Conservation (phyloP, 2,113 vertebrate genomes). For the Oceanodroma tethys region DNA sequence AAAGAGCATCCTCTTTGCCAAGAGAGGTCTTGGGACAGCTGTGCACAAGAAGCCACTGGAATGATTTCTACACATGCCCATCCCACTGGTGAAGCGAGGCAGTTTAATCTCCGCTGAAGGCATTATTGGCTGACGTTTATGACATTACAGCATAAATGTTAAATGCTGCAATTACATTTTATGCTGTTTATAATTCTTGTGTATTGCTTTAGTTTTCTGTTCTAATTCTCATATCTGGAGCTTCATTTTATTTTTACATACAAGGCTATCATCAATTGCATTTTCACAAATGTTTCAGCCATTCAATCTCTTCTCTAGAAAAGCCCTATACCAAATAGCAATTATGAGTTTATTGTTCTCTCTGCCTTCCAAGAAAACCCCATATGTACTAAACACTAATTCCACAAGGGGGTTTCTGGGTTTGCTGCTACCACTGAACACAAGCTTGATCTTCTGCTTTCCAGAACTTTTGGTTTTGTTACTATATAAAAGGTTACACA, state of each 20-base stretch:
- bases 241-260: background rate
- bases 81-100: background rate
- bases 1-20: background rate
- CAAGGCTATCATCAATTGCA: background rate
- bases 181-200: background rate
- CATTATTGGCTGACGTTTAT: background rate
- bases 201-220: background rate
- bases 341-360: background rate
- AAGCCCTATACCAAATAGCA: background rate
- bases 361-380: background rate
- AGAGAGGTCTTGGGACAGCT: background rate
- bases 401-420: background rate
- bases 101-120: slow-evolving; percentile 20
- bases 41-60: background rate
- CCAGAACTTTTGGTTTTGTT: background rate
- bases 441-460: background rate
- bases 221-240: background rate
- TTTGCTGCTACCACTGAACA: background rate
- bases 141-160: background rate
- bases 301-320: background rate
- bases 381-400: background rate
- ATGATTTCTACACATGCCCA: background rate
- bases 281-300: background rate
- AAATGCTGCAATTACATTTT: slow-evolving; percentile 52
- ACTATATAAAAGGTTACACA: background rate